These are phyloP conservation scores for Crambe crambe DNA, from an alignment of 37 sponge, comb jelly and placozoan species.

Conservation along the genomic window DNA sequence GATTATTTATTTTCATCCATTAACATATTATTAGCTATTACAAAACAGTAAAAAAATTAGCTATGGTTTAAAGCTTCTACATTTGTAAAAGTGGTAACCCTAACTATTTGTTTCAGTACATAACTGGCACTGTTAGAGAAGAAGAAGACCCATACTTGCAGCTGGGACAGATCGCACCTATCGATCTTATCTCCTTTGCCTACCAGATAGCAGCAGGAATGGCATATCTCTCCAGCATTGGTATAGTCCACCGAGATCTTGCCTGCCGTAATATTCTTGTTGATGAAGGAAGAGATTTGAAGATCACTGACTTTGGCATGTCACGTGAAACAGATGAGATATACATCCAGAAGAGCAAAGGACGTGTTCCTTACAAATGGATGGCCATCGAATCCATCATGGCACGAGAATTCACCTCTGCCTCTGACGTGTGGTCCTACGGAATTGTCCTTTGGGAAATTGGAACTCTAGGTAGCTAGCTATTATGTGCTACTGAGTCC, in stretches of 20 bases:
- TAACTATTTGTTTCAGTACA: neutral
- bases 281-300: slow-evolving; percentile 60
- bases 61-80: neutral
- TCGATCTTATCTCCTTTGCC: slow-evolving; percentile 70
- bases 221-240: slow-evolving; percentile 60
- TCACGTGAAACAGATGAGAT: slow-evolving; percentile 56
- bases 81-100: neutral
- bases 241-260: slow-evolving; percentile 78
- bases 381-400: slow-evolving; percentile 77
- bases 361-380: slow-evolving; percentile 66
- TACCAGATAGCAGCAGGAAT: slow-evolving; percentile 88
- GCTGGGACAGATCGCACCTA: slow-evolving; percentile 51
- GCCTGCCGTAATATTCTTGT: slow-evolving; percentile 81
- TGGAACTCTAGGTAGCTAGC: slow-evolving; percentile 56
- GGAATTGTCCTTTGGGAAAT: slow-evolving; percentile 79
- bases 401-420: slow-evolving; percentile 53
- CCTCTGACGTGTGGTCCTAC: slow-evolving; percentile 80
- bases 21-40: no score
- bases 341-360: slow-evolving; percentile 61
- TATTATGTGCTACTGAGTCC: neutral
- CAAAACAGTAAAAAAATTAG: no score
- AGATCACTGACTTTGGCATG: slow-evolving; percentile 82
- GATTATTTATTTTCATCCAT: no score
- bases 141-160: slow-evolving; percentile 23
- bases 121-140: neutral